Evolutionary conservation across 1,140 invertebrate species (phyloP).

Genomic region (Zaprionus lachaisei): DNA sequence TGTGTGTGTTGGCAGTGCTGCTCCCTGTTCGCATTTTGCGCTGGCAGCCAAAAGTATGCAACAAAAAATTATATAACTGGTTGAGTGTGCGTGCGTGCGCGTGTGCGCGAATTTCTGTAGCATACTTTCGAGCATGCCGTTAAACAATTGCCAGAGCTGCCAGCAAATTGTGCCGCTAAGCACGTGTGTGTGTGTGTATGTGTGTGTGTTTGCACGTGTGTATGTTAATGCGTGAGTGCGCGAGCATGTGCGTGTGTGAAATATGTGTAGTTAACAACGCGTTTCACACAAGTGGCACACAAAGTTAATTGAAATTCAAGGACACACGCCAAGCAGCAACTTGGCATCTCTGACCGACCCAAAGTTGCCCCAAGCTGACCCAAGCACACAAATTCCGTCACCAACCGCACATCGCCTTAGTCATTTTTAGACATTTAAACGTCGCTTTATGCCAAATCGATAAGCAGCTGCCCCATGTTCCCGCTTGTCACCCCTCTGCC

Average conservation of each 20-base stretch:
- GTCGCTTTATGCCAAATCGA: slow-evolving; percentile 46
- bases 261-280: no score
- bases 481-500: neutral
- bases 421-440: slow-evolving; percentile 15
- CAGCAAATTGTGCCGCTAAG: slow-evolving; percentile 43
- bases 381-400: slow-evolving; percentile 5
- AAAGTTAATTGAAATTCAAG: slow-evolving; percentile 75
- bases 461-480: neutral
- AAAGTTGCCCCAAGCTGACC: slow-evolving; percentile 9
- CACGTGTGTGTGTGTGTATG: slow-evolving; percentile 63
- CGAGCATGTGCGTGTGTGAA: slow-evolving; percentile 8
- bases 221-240: slow-evolving; percentile 66
- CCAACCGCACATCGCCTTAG: neutral
- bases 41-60: slow-evolving; percentile 56
- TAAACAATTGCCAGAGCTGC: slow-evolving; percentile 50
- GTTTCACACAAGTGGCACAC: slow-evolving; percentile 4
- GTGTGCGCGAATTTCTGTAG: slow-evolving; percentile 48
- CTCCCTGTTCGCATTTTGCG: slow-evolving; percentile 19
- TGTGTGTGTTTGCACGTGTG: neutral
- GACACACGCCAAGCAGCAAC: slow-evolving; percentile 46
- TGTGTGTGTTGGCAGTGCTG: slow-evolving; percentile 29
- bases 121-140: slow-evolving; percentile 70
- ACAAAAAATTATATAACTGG: slow-evolving; percentile 69
- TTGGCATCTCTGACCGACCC: slow-evolving; percentile 10
- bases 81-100: slow-evolving; percentile 42